These are phyloP conservation scores for Cirrhinus mrigala DNA, from an alignment of 2,797 vertebrate species.

Conservation along the genomic window DNA sequence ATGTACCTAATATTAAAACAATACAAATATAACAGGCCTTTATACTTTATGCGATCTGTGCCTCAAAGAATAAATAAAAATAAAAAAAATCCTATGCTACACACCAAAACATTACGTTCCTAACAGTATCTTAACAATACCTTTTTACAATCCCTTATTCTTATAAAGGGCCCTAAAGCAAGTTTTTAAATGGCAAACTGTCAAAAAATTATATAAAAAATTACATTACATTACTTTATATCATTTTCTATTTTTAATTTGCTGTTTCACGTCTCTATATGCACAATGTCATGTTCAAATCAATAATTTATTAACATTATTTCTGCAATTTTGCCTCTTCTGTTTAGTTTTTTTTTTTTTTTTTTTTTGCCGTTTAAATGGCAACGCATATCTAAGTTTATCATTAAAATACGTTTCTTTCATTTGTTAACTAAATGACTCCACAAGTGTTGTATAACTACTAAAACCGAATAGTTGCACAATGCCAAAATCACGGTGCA, in stretches of 20 bases:
- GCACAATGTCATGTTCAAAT: background rate
- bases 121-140: background rate
- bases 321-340: background rate
- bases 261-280: too few species aligned
- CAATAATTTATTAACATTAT: background rate
- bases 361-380: background rate
- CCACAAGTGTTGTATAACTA: conserved; percentile 9
- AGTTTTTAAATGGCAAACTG: background rate
- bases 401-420: background rate
- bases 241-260: background rate
- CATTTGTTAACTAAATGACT: background rate
- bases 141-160: background rate
- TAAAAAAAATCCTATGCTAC: background rate
- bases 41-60: background rate
- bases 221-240: too few species aligned
- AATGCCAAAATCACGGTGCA: conserved; percentile 2
- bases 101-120: background rate
- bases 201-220: background rate
- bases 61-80: too few species aligned
- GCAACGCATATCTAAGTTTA: background rate
- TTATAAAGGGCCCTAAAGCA: background rate
- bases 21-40: background rate
- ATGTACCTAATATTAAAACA: background rate
- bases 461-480: background rate
- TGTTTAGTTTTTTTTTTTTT: too few species aligned